phyloP scores from a whole-genome alignment of 2,888 invertebrate species.

The Lacanobia oleracea region DNA sequence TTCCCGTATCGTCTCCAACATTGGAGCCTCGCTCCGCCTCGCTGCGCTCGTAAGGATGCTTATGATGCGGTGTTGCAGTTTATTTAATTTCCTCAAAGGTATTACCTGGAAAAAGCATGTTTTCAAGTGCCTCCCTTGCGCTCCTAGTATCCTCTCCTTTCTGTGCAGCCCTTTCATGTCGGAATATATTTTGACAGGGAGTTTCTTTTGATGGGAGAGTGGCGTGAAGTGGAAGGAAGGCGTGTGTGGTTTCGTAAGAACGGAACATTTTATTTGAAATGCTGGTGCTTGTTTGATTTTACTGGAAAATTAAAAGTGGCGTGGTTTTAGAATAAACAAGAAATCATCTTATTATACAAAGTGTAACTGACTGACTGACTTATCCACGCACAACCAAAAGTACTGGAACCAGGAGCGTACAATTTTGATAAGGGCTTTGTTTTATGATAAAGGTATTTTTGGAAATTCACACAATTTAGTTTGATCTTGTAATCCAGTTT shows the following conservation, averaged over 20 bases:
- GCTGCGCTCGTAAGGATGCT: conserved; percentile 80
- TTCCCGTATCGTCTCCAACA: conserved; percentile 49
- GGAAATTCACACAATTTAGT: too few species aligned
- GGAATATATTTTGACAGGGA: conserved; percentile 65
- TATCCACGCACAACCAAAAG: too few species aligned
- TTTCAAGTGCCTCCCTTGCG: conserved; percentile 78
- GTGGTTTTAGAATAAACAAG: not conserved
- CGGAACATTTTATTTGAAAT: not conserved
- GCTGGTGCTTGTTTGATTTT: conserved; percentile 3
- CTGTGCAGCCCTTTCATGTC: conserved; percentile 64
- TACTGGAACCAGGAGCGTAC: too few species aligned
- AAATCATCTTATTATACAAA: too few species aligned
- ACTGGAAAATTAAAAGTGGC: not conserved
- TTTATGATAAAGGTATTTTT: too few species aligned
- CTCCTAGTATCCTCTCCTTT: conserved; percentile 51
- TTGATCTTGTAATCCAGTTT: too few species aligned
- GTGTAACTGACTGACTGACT: too few species aligned
- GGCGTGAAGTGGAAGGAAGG: conserved; percentile 33
- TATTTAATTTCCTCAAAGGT: conserved; percentile 90
- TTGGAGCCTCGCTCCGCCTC: conserved; percentile 42
- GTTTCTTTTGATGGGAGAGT: conserved; percentile 58
- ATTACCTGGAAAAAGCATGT: conserved; percentile 88
- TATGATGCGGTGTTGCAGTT: conserved; percentile 89
- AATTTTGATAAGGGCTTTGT: too few species aligned
- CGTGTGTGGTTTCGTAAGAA: conserved; percentile 1